Evolutionary conservation across 1,140 invertebrate species (phyloP), one percentile per base, ranked within the genome.

Genomic region (Leptopilina boulardi): DNA sequence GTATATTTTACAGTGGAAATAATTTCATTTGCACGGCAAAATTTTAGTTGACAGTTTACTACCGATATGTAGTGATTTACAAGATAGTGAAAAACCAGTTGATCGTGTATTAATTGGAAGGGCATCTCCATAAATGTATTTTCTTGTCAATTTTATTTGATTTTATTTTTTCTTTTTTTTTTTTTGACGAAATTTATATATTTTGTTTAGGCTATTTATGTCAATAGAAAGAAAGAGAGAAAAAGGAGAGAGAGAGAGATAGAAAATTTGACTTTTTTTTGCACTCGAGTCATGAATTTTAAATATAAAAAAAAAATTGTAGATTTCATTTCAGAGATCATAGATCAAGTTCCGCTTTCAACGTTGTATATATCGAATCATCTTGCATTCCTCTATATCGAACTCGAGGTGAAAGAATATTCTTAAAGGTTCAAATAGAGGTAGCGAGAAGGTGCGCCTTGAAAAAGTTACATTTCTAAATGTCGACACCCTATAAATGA

Each of bases 31-130:
- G 59, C 59, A n/a, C 59, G 26, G 59, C 26, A 30, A 66, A 66
- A 66, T 66, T 66, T 66, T 30, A 66, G 59, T 66, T 66, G 59
- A 66, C 26, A 66, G 59, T 66, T 66, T 66, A 66, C 59, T 66
- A 15, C 59, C 59, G 1, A 66, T 66, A 66, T 66, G 59, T 26
- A 30, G 59, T 66, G 59, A 66, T 66, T 66, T 66, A 66, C 59
- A 66, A n/a, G 59, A 30, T 30, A 23, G 19, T 13, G 59, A 3
- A 30, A 66, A 66, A 66, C 59, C 59, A 66, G 59, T 66, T 66
- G 23, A 15, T 66, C 10, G 56, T 30, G 34, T 30, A 66, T 66
- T 30, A 13, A 66, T 66, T 66, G 59, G 26, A 66, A 66, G 59
- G n/a, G 21, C 59, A 66, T 66, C 59, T 66, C 59, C 59, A 66